phyloP scores from a whole-genome alignment of 23 tunicate species.

The Ciona savignyi region DNA sequence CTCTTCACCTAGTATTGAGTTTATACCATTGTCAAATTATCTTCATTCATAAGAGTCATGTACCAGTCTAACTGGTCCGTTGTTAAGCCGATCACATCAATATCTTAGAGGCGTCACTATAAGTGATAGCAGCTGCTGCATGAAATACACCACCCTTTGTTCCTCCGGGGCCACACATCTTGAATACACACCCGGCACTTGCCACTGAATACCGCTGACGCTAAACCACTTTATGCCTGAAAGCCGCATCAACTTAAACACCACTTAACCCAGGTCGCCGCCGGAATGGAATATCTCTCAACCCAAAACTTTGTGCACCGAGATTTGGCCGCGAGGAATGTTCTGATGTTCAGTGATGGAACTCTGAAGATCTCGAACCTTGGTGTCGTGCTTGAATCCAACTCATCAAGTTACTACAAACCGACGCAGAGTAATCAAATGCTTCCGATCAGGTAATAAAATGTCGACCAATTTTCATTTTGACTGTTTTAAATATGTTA shows the following conservation, averaged over 20 bases:
- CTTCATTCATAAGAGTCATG: no score
- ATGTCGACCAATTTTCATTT: neutral
- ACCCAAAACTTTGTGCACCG: slow-evolving; percentile 52
- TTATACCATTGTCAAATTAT: no score
- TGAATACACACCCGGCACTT: no score
- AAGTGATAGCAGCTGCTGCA: no score
- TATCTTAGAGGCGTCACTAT: no score
- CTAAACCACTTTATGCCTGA: neutral
- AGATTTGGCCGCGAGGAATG: slow-evolving; percentile 74
- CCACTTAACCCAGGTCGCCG: slow-evolving; percentile 30
- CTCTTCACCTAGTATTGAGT: no score
- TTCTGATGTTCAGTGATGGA: slow-evolving; percentile 47
- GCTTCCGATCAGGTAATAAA: slow-evolving; percentile 89
- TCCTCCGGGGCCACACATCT: no score
- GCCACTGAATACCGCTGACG: no score
- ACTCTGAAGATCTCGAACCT: slow-evolving; percentile 53
- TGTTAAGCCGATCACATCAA: no score
- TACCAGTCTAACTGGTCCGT: no score
- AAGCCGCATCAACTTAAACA: neutral
- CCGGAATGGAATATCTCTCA: slow-evolving; percentile 74
- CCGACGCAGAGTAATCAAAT: slow-evolving; percentile 56
- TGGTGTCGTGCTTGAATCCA: slow-evolving; percentile 57
- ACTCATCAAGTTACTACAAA: slow-evolving; percentile 56
- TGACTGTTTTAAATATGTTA: neutral
- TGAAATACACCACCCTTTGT: no score